Evolutionary conservation across 2,888 invertebrate species (phyloP), one percentile per base, ranked within the genome.

Genomic region (Eretmocerus hayati): DNA sequence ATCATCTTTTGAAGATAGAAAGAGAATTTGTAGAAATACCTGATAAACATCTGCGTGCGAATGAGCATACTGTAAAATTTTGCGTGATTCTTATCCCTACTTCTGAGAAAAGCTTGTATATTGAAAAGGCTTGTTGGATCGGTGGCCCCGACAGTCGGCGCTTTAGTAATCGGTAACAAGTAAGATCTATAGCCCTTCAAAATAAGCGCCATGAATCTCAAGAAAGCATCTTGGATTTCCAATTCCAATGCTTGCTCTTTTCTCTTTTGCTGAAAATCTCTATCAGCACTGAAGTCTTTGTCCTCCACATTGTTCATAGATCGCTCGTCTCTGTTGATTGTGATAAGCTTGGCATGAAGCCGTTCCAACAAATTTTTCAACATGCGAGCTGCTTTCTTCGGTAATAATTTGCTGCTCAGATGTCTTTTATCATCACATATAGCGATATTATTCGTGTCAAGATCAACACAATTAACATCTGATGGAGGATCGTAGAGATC

Each of bases 391-490:
- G 95, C 86, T 64, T 89, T 84, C 74, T 91, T 91, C 1, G 92
- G 92, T 58, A 93, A 72, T 48, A 93, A 65, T 74, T 92, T 92
- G 2, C 81, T 74, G 47, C 80, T 85, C 62, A 93, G 77, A 67
- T 85, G 82, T 59, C 85, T 82, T 68, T 91, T 93, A 48, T 90
- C 85, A 66, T 94, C 94, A 65, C 92, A 90, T 56, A 91, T 83
- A 54, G 91, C 92, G 54, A 99, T 92, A 61, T 91, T 92, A 67
- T 93, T 93, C 1, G 99, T 99, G 67, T 99, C 99, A 65, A 99
- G 79, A 77, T 99, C 97, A 41, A 99, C 89, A 73, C 96, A 99
- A 42, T 91, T 94, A 8, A 99, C 96, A 74, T 99, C 97, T 15
- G 84, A 77, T 22, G 99, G 99, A 22, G 95, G 96, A 68, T 94